Evolutionary conservation across 2,113 vertebrate genomes (phyloP).

Genomic region (Trematocara variabile): DNA sequence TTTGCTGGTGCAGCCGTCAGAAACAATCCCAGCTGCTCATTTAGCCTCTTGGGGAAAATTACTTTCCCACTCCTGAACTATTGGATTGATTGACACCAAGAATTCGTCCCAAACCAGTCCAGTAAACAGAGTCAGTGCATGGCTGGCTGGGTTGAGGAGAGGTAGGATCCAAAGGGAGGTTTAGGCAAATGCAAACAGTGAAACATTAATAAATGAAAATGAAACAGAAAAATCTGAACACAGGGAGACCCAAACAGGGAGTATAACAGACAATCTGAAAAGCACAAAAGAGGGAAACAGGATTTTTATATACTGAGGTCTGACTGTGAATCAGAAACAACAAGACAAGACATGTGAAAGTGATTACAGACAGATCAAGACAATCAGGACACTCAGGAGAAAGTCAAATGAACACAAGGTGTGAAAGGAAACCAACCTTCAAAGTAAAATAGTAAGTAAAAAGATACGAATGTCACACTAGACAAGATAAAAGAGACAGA

Average conservation of each 20-base stretch:
- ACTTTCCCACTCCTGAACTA: background rate
- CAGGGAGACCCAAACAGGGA: background rate
- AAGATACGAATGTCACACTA: accelerated
- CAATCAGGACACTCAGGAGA: background rate
- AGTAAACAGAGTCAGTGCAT: background rate
- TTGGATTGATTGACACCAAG: background rate
- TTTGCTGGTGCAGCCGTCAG: background rate
- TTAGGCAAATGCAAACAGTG: background rate
- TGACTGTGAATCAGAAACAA: background rate
- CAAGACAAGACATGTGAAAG: background rate
- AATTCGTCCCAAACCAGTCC: accelerated
- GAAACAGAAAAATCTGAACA: background rate
- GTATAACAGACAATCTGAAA: background rate
- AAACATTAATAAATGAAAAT: background rate
- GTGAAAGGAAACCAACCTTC: background rate
- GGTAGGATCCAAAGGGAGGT: background rate
- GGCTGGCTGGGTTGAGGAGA: accelerated
- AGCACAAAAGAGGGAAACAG: background rate
- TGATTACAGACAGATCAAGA: background rate
- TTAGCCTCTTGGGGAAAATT: background rate
- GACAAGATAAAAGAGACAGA: background rate
- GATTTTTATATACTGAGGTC: accelerated
- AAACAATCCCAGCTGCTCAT: background rate
- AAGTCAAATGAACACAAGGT: background rate
- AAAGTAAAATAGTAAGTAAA: background rate